phyloP scores from a whole-genome alignment of 2,113 vertebrate species.

The Notechis scutatus region DNA sequence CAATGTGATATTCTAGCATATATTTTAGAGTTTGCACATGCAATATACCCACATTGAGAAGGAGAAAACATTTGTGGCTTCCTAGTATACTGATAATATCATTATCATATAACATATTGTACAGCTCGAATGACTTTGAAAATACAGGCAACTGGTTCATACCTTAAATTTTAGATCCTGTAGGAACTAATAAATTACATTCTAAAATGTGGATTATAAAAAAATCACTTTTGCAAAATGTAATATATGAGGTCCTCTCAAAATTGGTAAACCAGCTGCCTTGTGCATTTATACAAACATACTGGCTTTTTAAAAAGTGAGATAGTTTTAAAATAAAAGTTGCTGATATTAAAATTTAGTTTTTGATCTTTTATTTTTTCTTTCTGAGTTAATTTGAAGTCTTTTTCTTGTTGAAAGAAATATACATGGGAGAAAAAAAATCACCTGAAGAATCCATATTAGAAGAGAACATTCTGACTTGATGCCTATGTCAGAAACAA shows the following conservation, averaged over 20 bases:
- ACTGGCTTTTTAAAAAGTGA: neutral
- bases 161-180: neutral
- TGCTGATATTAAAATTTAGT: constrained; percentile 26
- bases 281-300: constrained; percentile 32
- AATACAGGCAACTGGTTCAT: neutral
- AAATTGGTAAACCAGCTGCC: constrained; percentile 54
- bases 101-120: neutral
- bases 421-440: neutral
- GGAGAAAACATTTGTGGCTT: neutral
- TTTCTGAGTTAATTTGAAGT: neutral
- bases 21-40: neutral
- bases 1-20: neutral
- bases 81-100: neutral
- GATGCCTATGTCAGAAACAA: constrained; percentile 60
- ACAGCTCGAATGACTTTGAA: neutral
- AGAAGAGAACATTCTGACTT: constrained; percentile 49
- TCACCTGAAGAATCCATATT: constrained; percentile 24
- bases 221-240: constrained; percentile 34
- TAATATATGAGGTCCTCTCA: constrained; percentile 46
- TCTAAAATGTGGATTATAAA: constrained; percentile 39
- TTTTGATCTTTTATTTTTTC: neutral
- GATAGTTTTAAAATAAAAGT: constrained; percentile 46
- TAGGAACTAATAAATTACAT: constrained; percentile 12
- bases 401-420: constrained; percentile 5
- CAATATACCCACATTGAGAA: neutral